Evolutionary conservation across 2,797 vertebrate species (phyloP).

Genomic region (Leptoclinus maculatus): DNA sequence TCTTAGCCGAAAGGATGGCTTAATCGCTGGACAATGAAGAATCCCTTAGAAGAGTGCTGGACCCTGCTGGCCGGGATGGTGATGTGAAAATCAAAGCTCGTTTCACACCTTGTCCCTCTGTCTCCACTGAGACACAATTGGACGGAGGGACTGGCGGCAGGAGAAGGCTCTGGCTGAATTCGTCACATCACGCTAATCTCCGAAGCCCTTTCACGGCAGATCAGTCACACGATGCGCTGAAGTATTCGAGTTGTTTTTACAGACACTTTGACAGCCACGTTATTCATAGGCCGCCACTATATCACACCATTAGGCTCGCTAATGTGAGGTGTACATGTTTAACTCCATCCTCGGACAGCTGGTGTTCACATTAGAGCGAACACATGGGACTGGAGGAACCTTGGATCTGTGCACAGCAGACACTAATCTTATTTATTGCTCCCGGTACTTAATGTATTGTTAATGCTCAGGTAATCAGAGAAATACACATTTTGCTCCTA

Average conservation of each 20-base stretch:
- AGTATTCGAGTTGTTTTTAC: constrained; percentile 49
- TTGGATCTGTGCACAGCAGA: constrained; percentile 3
- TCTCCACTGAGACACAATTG: constrained; percentile 49
- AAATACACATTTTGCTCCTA: constrained; percentile 25
- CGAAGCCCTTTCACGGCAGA: constrained; percentile 56
- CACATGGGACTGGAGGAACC: background rate
- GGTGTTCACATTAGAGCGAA: constrained; percentile 24
- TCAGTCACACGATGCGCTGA: constrained; percentile 40
- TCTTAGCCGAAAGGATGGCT: constrained; percentile 19
- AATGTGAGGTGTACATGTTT: constrained; percentile 37
- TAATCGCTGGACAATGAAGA: constrained; percentile 40
- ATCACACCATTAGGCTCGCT: constrained; percentile 39
- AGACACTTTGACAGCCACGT: constrained; percentile 49
- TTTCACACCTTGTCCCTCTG: constrained; percentile 68
- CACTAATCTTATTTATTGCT: constrained; percentile 16
- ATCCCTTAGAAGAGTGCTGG: constrained; percentile 26
- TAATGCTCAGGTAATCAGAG: constrained; percentile 30
- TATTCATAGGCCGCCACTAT: constrained; percentile 45
- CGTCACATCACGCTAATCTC: constrained; percentile 54
- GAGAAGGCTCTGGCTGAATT: constrained; percentile 47
- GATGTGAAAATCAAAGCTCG: constrained; percentile 63
- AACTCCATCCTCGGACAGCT: constrained; percentile 16
- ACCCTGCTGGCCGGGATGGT: constrained; percentile 16
- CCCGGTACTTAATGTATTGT: constrained; percentile 12
- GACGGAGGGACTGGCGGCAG: constrained; percentile 29